Evolutionary conservation across 2,888 invertebrate species (phyloP), one percentile per base, ranked within the genome.

Genomic region (Schizotus pectinicornis): DNA sequence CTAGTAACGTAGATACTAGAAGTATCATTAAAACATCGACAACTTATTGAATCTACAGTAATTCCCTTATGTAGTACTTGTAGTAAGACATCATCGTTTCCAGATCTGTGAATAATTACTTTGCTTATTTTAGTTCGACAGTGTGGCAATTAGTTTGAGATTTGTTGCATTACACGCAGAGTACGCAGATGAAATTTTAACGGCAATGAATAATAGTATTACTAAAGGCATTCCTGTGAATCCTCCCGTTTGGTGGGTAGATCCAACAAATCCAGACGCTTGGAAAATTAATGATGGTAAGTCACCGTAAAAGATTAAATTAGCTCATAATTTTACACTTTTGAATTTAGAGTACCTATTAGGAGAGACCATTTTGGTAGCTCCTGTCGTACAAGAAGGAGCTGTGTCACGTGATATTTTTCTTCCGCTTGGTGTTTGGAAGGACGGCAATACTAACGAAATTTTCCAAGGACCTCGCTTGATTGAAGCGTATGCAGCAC

Each of bases 211-310:
- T 47, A 77, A 82, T 6, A 82, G 88, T 0, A 83, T 85, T 0
- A 66, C 69, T 1, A 81, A 83, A 0, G 91, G 91, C 7, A 81
- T 83, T 1, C 92, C 91, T 0, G 85, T 92, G 7, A 90, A 91
- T 77, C 82, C 88, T 2, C 94, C 94, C 0, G 81, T 94, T 30
- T 94, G 94, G 93, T 93, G 92, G 92, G 73, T 88, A 0, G 88
- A 87, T 64, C 91, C 92, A 0, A 74, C 72, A 0, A 88, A 92
- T 68, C 71, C 75, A 11, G 81, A 81, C 12, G 87, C 91, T 0
- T 79, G 82, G n/a, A 69, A 73, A 39, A 83, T 85, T 55, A 82
- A 81, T 78, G 86, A 86, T 66, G 82, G 86, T 86, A 75, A 73
- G 76, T 71, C 35, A 32, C 9, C 1, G 3, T 11, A 7, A 22